phyloP scores from a whole-genome alignment of 2,113 vertebrate genomes.

The Nothobranchius kuhntae region DNA sequence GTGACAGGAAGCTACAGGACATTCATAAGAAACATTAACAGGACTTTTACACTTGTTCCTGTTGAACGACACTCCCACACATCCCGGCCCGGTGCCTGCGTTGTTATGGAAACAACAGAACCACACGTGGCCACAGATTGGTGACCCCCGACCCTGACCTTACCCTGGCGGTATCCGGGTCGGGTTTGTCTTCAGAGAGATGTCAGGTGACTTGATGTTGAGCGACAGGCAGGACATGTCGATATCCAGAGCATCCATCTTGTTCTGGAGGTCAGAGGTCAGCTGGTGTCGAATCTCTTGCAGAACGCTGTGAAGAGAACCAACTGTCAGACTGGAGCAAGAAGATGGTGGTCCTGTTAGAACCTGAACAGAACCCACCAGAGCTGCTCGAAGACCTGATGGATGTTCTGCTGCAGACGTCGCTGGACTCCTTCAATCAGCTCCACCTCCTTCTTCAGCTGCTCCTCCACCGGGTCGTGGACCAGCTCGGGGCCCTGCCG shows the following conservation, averaged over 20 bases:
- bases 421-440: conserved; percentile 81
- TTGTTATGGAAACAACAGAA: too few relatives aligned
- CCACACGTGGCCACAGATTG: too few relatives aligned
- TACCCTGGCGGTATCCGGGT: conserved; percentile 84
- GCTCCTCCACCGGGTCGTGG: conserved; percentile 82
- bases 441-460: conserved; percentile 87
- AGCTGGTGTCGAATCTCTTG: conserved; percentile 88
- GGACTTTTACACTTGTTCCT: too few relatives aligned
- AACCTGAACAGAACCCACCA: conserved; percentile 77
- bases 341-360: rapidly evolving
- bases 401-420: conserved; percentile 82
- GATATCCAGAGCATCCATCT: conserved; percentile 87
- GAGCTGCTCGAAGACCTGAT: conserved; percentile 84
- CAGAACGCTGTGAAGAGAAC: conserved; percentile 78
- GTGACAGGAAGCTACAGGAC: too few relatives aligned
- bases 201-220: conserved; percentile 81
- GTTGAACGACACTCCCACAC: too few relatives aligned
- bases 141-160: too few relatives aligned
- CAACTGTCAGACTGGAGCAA: rapidly evolving
- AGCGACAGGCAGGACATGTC: conserved; percentile 87
- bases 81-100: too few relatives aligned
- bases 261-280: conserved; percentile 83
- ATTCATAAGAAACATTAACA: too few relatives aligned
- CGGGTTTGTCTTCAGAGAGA: conserved; percentile 91
- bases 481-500: conserved; percentile 85